A percentile compares a stretch with the other conserved stretches of the same genome.
phyloP scores from a whole-genome alignment of 2,797 vertebrate species.

The Gastrophryne carolinensis region DNA sequence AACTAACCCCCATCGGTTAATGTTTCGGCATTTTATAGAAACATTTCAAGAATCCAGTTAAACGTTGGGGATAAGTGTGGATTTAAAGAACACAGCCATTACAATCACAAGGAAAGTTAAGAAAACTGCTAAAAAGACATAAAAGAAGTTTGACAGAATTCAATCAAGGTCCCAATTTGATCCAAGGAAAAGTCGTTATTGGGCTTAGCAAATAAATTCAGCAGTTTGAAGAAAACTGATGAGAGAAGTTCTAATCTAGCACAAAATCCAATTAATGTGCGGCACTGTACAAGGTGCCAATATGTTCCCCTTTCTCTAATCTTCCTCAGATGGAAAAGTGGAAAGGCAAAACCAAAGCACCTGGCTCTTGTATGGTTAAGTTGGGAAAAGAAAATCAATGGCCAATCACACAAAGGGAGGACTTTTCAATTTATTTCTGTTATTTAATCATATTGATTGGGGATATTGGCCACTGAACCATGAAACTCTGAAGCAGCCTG shows the following conservation, averaged over 20 bases:
- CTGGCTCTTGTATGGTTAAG: constrained; percentile 12
- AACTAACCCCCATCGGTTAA: not conserved
- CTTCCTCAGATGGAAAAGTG: constrained; percentile 13
- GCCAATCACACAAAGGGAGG: constrained; percentile 14
- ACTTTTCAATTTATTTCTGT: constrained; percentile 42
- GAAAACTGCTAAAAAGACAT: not conserved
- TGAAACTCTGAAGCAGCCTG: constrained; percentile 23
- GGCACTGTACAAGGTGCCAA: constrained; percentile 9
- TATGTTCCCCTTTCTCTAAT: constrained; percentile 31
- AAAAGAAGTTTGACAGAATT: constrained; percentile 44
- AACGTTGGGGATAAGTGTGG: constrained; percentile 37
- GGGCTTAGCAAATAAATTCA: constrained; percentile 33
- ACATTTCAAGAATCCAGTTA: constrained; percentile 12
- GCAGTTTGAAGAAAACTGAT: constrained; percentile 44
- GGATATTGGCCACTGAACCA: constrained; percentile 45
- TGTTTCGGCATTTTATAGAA: not conserved
- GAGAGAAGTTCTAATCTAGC: constrained; percentile 38
- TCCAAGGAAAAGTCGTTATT: constrained; percentile 44
- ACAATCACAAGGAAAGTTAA: constrained; percentile 14
- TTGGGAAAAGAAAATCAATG: constrained; percentile 9
- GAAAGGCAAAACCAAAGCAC: not conserved
- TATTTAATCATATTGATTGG: constrained; percentile 52
- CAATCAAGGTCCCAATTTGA: constrained; percentile 41
- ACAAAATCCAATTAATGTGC: constrained; percentile 43
- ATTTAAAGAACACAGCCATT: constrained; percentile 26